Percentiles rank a stretch among this genome's conserved stretches.
These are phyloP conservation scores for Onychomys leucogaster DNA, from an alignment of 2,797 vertebrate genomes.

Conservation along the genomic window DNA sequence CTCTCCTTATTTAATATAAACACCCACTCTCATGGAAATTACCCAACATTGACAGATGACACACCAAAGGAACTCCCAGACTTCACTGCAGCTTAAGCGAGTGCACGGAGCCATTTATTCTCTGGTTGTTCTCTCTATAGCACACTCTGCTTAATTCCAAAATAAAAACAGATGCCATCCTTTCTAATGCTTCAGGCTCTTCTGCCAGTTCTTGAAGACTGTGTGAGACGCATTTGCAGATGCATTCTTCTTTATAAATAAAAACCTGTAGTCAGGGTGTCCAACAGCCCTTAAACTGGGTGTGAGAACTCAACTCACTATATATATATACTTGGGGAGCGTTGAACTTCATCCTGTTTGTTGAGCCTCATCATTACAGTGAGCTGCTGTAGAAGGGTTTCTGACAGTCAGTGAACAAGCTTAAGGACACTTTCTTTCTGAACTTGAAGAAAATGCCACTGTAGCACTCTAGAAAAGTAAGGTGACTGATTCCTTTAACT, in stretches of 20 bases:
- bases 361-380: not conserved
- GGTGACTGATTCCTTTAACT: not conserved
- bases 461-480: not conserved
- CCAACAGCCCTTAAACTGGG: not conserved
- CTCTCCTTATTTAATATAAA: constrained; percentile 68
- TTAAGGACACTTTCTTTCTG: not conserved
- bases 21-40: constrained; percentile 30
- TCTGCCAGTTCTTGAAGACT: not conserved
- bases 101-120: not conserved
- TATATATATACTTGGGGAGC: not conserved
- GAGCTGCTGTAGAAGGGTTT: not conserved
- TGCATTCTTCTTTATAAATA: constrained; percentile 45
- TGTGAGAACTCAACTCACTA: not conserved
- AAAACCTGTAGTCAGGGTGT: not conserved
- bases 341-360: not conserved
- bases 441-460: not conserved
- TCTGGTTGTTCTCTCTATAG: not conserved
- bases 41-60: constrained; percentile 53
- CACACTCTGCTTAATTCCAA: not conserved
- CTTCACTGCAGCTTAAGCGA: not conserved
- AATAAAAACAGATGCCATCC: constrained; percentile 46
- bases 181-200: not conserved
- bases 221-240: not conserved
- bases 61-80: not conserved
- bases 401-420: not conserved